These are phyloP conservation scores for Oscheius myriophilus DNA, from an alignment of 2,888 invertebrate genomes.

Conservation along the genomic window DNA sequence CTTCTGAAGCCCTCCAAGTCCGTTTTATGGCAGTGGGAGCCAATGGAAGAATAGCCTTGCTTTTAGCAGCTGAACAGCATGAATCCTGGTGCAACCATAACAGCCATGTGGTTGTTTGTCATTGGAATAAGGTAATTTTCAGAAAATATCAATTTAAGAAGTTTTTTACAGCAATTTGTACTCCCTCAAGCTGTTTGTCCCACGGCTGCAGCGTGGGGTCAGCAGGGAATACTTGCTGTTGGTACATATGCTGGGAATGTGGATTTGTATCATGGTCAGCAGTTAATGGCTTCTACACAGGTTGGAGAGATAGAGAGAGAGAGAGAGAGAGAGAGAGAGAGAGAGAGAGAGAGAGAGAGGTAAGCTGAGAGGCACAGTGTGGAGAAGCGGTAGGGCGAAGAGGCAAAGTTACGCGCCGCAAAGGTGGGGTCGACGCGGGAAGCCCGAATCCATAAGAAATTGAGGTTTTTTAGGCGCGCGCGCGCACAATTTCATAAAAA, in stretches of 20 bases:
- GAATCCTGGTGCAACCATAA: constrained; percentile 25
- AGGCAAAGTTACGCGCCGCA: no score
- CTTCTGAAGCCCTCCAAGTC: constrained; percentile 14
- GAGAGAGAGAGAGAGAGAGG: no score
- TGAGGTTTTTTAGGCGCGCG: no score
- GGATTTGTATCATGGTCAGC: constrained; percentile 19
- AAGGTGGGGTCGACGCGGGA: no score
- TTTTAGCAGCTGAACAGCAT: constrained; percentile 1
- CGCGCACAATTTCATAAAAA: no score
- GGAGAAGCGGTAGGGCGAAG: no score
- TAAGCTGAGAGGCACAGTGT: no score
- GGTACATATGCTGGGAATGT: constrained; percentile 14
- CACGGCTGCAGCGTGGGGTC: constrained; percentile 16
- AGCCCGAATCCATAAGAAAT: no score
- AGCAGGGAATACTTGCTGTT: constrained; percentile 11
- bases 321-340: no score
- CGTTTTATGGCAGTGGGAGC: constrained; percentile 4
- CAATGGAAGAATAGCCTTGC: constrained; percentile 20
- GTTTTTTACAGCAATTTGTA: constrained; percentile 14
- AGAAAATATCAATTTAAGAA: not conserved
- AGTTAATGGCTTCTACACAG: constrained; percentile 4
- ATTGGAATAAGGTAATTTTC: constrained; percentile 19
- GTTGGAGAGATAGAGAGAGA: not conserved
- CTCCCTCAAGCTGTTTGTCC: constrained; percentile 27
- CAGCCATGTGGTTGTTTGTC: constrained; percentile 22